Evolutionary conservation across 2,888 invertebrate genomes (phyloP).

Genomic region (Synanthedon andrenaeformis): DNA sequence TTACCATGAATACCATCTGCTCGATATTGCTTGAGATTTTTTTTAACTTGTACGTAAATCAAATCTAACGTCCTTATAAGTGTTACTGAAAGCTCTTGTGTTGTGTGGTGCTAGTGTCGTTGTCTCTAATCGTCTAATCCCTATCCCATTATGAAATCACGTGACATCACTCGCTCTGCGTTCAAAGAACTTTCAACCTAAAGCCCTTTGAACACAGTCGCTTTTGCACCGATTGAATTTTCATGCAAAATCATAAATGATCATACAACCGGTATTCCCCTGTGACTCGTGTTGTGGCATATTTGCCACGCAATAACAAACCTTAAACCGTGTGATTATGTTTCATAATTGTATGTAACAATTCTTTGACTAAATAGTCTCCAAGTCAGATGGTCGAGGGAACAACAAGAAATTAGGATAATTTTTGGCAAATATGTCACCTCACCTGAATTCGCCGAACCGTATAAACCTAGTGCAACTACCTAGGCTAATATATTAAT

Average conservation of each 20-base stretch:
- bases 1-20: not conserved
- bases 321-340: too few relatives aligned
- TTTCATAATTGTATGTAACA: too few relatives aligned
- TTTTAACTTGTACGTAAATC: not conserved
- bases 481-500: constrained; percentile 41
- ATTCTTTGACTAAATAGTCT: too few relatives aligned
- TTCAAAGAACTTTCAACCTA: not conserved
- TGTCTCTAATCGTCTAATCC: constrained; percentile 53
- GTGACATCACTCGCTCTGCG: not conserved
- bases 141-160: constrained; percentile 8
- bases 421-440: constrained; percentile 1
- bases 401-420: too few relatives aligned
- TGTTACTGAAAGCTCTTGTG: constrained; percentile 50
- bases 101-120: constrained; percentile 56
- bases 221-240: constrained; percentile 5
- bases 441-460: constrained; percentile 8
- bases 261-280: constrained; percentile 2
- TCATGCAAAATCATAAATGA: constrained; percentile 10
- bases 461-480: constrained; percentile 46
- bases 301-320: not conserved
- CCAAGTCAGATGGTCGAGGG: too few relatives aligned
- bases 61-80: not conserved
- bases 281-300: not conserved
- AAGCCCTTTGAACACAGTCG: not conserved
- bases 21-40: not conserved